Base-by-base conservation (phyloP, 2,888 invertebrate species). In the Rosalia funebris region DNA sequence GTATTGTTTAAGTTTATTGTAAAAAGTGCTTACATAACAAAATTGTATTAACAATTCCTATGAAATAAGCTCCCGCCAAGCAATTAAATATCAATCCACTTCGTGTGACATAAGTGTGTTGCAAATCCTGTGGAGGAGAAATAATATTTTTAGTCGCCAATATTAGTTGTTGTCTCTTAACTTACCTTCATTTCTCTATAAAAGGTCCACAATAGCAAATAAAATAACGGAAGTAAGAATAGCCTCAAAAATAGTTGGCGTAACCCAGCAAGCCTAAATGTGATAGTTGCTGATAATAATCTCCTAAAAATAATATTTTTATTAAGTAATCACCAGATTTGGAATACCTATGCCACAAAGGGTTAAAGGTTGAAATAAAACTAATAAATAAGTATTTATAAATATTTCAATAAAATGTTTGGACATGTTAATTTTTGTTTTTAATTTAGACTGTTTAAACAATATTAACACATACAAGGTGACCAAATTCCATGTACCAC, bases 171-270 rank as follows among this genome's bases (percentile, higher is more conserved):
- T 25, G 7, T 25, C 7, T 25, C 25, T 25, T 47, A n/a, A n/a
- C 45, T 53, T 59, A 87, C 87, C 83, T 86, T 83, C 65, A 88
- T 84, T 69, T 88, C 87, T 50, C 85, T 76, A 66, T 93, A 95
- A 77, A 96, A 94, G 11, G 90, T 75, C 88, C 92, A 93, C 44
- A 96, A 76, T 42, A 93, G 84, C 44, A 89, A 85, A 81, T 92
- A 93, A 71, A 90, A 90, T 16, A 92, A 79, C 0, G 95, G 93
- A 42, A 95, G 77, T 2, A 90, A 81, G 52, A 94, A 84, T 7
- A 95, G 77, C 39, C 94, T 85, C 71, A 93, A 84, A 64, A 90
- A 89, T 67, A 94, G 84, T 62, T 93, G 90, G 64, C 88, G 89
- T 56, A 93, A 76, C 11, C 95, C 94, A 48, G 88, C 85, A 72